Evolutionary conservation across 2,888 invertebrate genomes (phyloP).

Genomic region (Eristalis tenax): DNA sequence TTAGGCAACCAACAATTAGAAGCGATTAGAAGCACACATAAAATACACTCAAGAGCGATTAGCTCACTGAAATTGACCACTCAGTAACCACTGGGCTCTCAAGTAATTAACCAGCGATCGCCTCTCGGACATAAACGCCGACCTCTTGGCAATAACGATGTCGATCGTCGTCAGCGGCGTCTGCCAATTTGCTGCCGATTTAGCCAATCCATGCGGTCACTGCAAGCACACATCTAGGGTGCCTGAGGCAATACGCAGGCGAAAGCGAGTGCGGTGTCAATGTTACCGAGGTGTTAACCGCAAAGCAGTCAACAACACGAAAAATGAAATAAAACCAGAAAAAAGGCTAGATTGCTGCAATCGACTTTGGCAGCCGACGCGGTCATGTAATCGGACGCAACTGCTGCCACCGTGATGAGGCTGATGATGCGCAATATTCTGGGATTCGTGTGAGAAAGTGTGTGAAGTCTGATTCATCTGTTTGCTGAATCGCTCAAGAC

Average conservation of each 20-base stretch:
- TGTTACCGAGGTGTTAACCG: neutral
- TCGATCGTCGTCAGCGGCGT: neutral
- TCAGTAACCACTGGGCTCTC: neutral
- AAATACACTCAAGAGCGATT: neutral
- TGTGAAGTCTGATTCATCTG: neutral
- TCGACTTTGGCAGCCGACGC: neutral
- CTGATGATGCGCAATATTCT: neutral
- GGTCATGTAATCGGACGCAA: neutral
- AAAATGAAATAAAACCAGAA: neutral
- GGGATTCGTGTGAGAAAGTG: neutral
- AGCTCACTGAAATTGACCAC: constrained; percentile 3
- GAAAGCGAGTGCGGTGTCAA: neutral
- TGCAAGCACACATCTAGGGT: neutral
- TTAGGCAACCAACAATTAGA: neutral
- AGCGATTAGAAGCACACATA: neutral
- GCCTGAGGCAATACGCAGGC: neutral
- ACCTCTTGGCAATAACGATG: neutral
- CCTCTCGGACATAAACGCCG: neutral
- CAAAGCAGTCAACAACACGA: neutral
- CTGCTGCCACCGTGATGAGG: neutral
- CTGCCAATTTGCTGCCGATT: neutral
- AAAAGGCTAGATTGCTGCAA: neutral
- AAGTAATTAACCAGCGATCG: neutral
- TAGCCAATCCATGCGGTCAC: neutral
- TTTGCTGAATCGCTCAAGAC: neutral